Evolutionary conservation across 2,797 vertebrate genomes (phyloP).

Genomic region (Tokudaia tokunoshimensis): DNA sequence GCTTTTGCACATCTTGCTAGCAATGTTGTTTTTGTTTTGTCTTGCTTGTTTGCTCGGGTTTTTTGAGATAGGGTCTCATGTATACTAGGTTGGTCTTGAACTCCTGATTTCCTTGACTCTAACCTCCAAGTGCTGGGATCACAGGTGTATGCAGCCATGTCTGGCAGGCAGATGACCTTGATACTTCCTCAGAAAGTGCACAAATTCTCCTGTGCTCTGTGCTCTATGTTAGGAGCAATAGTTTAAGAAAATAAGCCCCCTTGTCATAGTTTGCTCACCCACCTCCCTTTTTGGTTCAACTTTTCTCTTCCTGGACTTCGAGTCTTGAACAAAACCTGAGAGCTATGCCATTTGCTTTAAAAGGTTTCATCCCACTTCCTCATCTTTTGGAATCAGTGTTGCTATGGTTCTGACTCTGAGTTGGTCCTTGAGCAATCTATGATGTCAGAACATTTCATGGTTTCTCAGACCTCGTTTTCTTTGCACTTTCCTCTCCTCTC

Average conservation of each 20-base stretch:
- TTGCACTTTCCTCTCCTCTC: slow-evolving; percentile 53
- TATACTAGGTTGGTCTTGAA: background rate
- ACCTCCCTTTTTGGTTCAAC: background rate
- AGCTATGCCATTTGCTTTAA: slow-evolving; percentile 31
- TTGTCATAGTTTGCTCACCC: background rate
- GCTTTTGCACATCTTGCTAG: background rate
- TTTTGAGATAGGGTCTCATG: background rate
- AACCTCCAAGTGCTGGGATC: background rate
- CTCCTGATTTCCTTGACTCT: background rate
- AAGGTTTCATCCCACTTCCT: slow-evolving; percentile 12
- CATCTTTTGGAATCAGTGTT: slow-evolving; percentile 3
- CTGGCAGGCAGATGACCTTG: slow-evolving; percentile 21
- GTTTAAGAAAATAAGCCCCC: background rate
- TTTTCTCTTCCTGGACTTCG: background rate
- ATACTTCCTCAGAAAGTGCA: background rate
- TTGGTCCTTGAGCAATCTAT: slow-evolving; percentile 40
- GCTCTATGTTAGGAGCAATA: background rate
- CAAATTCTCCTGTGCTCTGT: background rate
- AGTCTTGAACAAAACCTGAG: slow-evolving; percentile 46
- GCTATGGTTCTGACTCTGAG: slow-evolving; percentile 23
- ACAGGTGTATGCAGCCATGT: background rate
- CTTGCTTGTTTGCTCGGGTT: background rate
- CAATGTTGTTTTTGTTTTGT: background rate
- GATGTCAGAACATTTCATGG: slow-evolving; percentile 42
- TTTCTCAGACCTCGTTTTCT: slow-evolving; percentile 48